A percentile compares a stretch with the other conserved stretches of the same genome.
These are phyloP conservation scores for Rhinopomastus cyanomelas DNA, from an alignment of 2,113 vertebrate species.

Conservation along the genomic window DNA sequence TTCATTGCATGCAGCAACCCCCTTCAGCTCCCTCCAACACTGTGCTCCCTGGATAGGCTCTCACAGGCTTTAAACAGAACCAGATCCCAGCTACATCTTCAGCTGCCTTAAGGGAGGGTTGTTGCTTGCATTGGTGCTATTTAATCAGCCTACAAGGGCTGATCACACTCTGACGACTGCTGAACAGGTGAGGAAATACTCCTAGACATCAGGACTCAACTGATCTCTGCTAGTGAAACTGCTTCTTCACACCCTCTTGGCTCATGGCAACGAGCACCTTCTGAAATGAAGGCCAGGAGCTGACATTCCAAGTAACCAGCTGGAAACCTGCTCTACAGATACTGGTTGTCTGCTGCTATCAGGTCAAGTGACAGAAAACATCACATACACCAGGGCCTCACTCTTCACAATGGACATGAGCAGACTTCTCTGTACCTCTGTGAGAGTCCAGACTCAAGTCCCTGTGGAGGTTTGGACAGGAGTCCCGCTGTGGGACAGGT, in stretches of 20 bases:
- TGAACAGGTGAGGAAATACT: background rate
- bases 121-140: background rate
- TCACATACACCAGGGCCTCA: too few relatives aligned
- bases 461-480: background rate
- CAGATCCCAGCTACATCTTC: background rate
- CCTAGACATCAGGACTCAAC: background rate
- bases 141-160: background rate
- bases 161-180: background rate
- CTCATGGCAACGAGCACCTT: background rate
- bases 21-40: background rate
- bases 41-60: background rate
- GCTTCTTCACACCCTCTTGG: background rate
- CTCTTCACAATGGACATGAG: background rate
- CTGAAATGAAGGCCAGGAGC: background rate
- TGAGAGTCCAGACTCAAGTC: background rate
- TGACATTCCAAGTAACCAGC: background rate
- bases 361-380: background rate
- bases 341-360: background rate
- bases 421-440: background rate
- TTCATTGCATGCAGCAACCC: fast-evolving
- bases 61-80: background rate
- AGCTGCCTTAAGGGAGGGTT: background rate
- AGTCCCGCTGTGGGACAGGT: background rate
- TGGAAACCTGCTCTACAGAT: background rate
- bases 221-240: background rate